Base-by-base conservation (phyloP, 2,888 invertebrate species). In the Rhaphigaster nebulosa region DNA sequence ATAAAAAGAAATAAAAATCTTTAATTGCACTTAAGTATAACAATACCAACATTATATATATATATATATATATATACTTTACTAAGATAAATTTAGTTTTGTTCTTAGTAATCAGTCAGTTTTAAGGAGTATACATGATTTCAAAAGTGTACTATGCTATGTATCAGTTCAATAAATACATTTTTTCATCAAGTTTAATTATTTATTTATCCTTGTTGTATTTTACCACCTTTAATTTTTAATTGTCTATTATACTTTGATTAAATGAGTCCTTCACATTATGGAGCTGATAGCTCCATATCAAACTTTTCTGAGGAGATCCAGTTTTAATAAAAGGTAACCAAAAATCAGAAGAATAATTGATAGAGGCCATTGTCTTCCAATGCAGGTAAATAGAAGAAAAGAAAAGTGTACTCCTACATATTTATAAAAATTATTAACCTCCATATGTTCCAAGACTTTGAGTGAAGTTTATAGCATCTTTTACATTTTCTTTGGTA, bases 381-480 rank as follows among this genome's bases (percentile, higher is more conserved):
- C 23, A 15, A 56, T 4, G 26, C 6, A n/a, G n/a, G n/a, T n/a
- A 8, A 60, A 60, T 60, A 60, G 60, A 60, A n/a, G 60, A n/a
- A 60, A 60, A 12, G 1, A 10, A 60, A 60, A 60, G 10, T n/a
- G 12, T 60, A 60, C n/a, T 45, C 29, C 6, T 65, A 65, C 13
- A n/a, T 45, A 34, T 76, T 34, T 38, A 90, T 90, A 87, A n/a
- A 60, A 60, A 60, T 15, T 52, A 38, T 34, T 91, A 56, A 89
- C 91, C 80, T 38, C 87, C 87, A 89, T 41, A 87, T 54, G 90
- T 50, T 54, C 29, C 29, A 10, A 96, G 93, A 91, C 95, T 93
- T 90, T 94, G 94, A 56, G 96, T 94, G 91, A 95, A 95, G 92
- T 94, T 93, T 93, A 95, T 95, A 0, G 96, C 96, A 92, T 95